Evolutionary conservation across 2,113 vertebrate genomes (phyloP).

Genomic region (Corythornis cristatus): DNA sequence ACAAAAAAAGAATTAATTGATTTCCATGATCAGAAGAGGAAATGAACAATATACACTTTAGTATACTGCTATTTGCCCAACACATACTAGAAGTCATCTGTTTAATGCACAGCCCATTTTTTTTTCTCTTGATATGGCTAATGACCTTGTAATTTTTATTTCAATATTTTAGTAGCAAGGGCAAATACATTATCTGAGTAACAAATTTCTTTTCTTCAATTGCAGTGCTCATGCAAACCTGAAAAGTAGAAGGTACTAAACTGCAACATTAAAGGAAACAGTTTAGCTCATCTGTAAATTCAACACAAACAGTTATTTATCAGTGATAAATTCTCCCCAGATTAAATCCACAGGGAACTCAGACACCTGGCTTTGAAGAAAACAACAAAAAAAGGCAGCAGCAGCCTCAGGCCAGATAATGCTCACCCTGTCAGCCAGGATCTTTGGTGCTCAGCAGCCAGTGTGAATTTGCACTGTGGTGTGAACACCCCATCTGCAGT

Average conservation of each 20-base stretch:
- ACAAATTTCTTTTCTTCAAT: slow-evolving; percentile 36
- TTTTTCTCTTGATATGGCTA: slow-evolving; percentile 7
- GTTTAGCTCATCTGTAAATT: slow-evolving; percentile 45
- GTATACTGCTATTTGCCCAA: not conserved
- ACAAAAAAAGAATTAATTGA: not conserved
- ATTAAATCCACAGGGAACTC: not conserved
- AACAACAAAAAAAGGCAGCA: not conserved
- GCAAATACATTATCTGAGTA: slow-evolving; percentile 36
- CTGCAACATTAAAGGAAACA: slow-evolving; percentile 29
- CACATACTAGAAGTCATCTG: not conserved
- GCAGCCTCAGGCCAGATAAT: not conserved
- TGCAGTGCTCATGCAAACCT: not conserved
- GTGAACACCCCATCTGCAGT: not conserved
- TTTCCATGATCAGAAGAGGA: not conserved
- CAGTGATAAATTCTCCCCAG: slow-evolving; percentile 17
- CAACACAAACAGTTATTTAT: slow-evolving; percentile 45
- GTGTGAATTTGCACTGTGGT: not conserved
- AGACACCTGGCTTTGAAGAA: not conserved
- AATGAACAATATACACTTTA: not conserved
- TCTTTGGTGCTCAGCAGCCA: not conserved
- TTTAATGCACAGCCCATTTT: slow-evolving; percentile 16
- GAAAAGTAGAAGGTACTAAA: slow-evolving; percentile 40
- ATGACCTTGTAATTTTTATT: slow-evolving; percentile 59
- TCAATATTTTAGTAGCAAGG: slow-evolving; percentile 18
- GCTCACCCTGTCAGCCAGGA: not conserved